Base-by-base conservation (phyloP, 2,797 vertebrate genomes). In the Xenentodon cancila region DNA sequence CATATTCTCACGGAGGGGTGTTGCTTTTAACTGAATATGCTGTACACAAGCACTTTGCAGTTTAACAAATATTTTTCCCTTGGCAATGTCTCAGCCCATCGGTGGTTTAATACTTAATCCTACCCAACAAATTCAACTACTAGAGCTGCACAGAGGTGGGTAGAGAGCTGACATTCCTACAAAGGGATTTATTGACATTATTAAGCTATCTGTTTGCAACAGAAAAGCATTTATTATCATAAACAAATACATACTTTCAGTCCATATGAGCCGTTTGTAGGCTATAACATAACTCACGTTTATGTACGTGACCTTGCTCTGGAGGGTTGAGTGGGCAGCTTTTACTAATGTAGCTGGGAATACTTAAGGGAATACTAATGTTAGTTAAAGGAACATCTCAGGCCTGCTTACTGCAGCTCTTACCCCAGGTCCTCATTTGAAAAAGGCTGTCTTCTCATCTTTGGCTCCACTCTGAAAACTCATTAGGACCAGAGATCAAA, bases 51-150 rank as follows among this genome's bases (percentile, higher is more conserved):
- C 89, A 90, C 85, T 90, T 91, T 88, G 81, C 86, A 87, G 82
- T 92, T 92, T 90, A 88, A 89, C 88, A 89, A 91, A 90, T 89
- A 89, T 89, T 87, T 89, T 77, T 81, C 84, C 90, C 88, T 81
- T 84, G 88, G 87, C 90, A 87, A 68, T 49, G 81, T 79, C 84
- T 90, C 84, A 79, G 82, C 87, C 89, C 88, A 90, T 77, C 64
- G 64, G 86, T 87, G 84, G 77, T 88, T 87, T 90, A 85, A 70
- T 68, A 60, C 71, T 85, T 89, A 90, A 88, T 90, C 85, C 84
- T 86, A 81, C 82, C 64, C 79, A 84, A 86, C 89, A 84, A 89
- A 89, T 86, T 75, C 81, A 80, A 75, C 79, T 55, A 80, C 61
- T 62, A 71, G 53, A 76, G 74, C 74, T 75, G 81, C 82, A 72